Conservation (phyloP, 2,888 invertebrate genomes). For the Xestoiulus laeticollis region DNA sequence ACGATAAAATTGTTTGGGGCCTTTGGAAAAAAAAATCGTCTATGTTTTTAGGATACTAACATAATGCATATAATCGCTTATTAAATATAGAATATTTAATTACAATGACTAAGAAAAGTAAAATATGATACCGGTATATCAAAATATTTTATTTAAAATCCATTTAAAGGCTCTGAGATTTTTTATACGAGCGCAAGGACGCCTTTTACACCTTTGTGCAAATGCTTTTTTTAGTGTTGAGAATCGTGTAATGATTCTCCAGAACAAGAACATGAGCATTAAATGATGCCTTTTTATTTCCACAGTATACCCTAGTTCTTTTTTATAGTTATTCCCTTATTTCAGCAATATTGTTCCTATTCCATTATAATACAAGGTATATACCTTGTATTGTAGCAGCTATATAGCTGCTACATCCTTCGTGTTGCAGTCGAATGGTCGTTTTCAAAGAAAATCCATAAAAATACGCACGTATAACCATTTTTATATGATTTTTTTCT, state of each 20-base stretch:
- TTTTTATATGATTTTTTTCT: neutral
- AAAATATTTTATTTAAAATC: too few species aligned
- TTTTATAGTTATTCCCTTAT: conserved; percentile 6
- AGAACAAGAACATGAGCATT: neutral
- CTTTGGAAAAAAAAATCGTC: neutral
- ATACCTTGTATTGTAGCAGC: too few species aligned
- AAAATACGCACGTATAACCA: neutral
- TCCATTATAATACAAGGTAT: neutral
- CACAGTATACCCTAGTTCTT: neutral
- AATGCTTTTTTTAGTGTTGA: too few species aligned
- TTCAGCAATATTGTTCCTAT: neutral
- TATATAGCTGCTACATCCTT: neutral
- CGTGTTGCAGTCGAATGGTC: conserved; percentile 9
- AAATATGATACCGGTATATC: too few species aligned
- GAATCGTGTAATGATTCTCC: too few species aligned
- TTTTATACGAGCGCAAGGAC: too few species aligned
- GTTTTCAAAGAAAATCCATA: conserved; percentile 32
- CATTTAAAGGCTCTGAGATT: too few species aligned
- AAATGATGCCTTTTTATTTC: neutral
- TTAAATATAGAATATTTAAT: too few species aligned
- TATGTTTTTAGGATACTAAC: too few species aligned
- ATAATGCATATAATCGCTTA: too few species aligned
- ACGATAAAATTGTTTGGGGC: neutral
- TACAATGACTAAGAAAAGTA: too few species aligned
- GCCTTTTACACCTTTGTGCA: too few species aligned